Base-by-base conservation (phyloP, 2,888 invertebrate species). In the Argynnis bischoffii region DNA sequence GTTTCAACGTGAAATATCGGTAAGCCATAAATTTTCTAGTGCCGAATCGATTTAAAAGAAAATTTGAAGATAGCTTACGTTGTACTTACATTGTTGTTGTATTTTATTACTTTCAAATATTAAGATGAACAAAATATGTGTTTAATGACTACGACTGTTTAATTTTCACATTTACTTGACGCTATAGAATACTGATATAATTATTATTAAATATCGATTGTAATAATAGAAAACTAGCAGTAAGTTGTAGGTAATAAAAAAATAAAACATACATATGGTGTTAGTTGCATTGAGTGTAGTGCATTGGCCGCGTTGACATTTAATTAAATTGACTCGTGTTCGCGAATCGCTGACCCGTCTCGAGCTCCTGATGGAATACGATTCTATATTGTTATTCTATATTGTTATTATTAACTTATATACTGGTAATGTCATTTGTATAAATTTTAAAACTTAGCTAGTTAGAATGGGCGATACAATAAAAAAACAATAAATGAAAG, bases 301-400 rank as follows among this genome's bases (percentile, higher is more conserved):
- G 88, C 84, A 84, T 82, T 80, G 82, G 74, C 81, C 82, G 80
- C 79, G 82, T 79, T 87, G 88, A 85, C 88, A 87, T 90, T 90
- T 87, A 87, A 90, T 89, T 86, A 85, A 89, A 87, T 83, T 84
- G 85, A 86, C 79, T 82, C 79, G 76, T 75, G 80, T 80, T 78
- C 78, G 78, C 82, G 78, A 84, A 81, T 81, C 81, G 81, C 79
- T 83, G 84, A 84, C 77, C 82, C 78, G 78, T 75, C 77, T 66
- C 75, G 73, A 72, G 69, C 71, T 75, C 74, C 73, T 74, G 76
- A 74, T 76, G 73, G 72, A 73, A 74, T 70, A 73, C 74, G 72
- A 74, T 78, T 73, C 54, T 71, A 75, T 74, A 76, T 65, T 64
- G 72, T 74, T 72, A 74, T 76, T n/a, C n/a, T n/a, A n/a, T n/a